A percentile compares a stretch with the other conserved stretches of the same genome.
Evolutionary conservation across 2,797 vertebrate species (phyloP).

Genomic region (Orestias chungarensis): DNA sequence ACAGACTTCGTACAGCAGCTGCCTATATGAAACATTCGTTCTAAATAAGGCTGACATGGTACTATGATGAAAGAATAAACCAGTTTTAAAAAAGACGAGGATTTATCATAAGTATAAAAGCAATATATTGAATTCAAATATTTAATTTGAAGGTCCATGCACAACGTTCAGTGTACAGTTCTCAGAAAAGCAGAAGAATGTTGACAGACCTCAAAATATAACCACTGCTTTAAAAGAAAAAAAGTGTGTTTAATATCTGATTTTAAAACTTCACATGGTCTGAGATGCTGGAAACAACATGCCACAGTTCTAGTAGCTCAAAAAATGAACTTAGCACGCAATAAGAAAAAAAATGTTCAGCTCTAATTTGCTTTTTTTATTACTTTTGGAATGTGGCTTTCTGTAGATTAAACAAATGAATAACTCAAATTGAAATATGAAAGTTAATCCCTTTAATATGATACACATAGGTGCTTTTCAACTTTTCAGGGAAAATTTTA

Average conservation of each 20-base stretch:
- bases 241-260: slow-evolving; percentile 42
- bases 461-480: slow-evolving; percentile 31
- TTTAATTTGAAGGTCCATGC: slow-evolving; percentile 42
- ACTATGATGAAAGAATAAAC: slow-evolving; percentile 27
- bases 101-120: slow-evolving; percentile 25
- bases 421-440: slow-evolving; percentile 25
- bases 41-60: slow-evolving; percentile 20
- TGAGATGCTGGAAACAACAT: slow-evolving; percentile 26
- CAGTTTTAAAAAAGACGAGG: slow-evolving; percentile 32
- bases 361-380: slow-evolving; percentile 13
- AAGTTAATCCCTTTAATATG: slow-evolving; percentile 22
- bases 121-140: slow-evolving; percentile 31
- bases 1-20: slow-evolving; percentile 31
- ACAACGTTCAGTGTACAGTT: slow-evolving; percentile 28
- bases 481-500: slow-evolving; percentile 39
- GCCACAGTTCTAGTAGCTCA: slow-evolving; percentile 18
- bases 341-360: background rate
- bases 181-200: slow-evolving; percentile 15
- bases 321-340: slow-evolving; percentile 18
- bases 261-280: slow-evolving; percentile 25
- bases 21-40: slow-evolving; percentile 2
- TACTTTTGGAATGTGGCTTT: slow-evolving; percentile 9
- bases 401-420: slow-evolving; percentile 22
- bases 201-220: slow-evolving; percentile 14
- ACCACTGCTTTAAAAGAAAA: slow-evolving; percentile 12